Conservation (phyloP, 30 jellyfish, hydroid and myxozoan genomes). For the Cassiopea xamachana region DNA sequence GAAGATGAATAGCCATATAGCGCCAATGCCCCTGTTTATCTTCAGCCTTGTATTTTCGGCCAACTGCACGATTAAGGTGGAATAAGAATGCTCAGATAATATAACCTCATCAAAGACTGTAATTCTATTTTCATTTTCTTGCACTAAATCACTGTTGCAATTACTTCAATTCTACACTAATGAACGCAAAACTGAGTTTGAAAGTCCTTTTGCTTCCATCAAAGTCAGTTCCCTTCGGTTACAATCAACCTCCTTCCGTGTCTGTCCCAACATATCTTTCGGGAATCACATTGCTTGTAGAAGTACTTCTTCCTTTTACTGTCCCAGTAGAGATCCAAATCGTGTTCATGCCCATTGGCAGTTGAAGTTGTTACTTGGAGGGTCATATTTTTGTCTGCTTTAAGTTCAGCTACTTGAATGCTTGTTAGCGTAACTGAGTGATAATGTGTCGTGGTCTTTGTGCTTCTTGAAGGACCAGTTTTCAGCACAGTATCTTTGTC, state of each 20-base stretch:
- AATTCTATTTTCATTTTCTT: no score
- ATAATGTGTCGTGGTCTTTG: slow-evolving; percentile 43
- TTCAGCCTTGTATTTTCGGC: no score
- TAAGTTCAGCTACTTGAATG: slow-evolving; percentile 23
- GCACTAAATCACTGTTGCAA: no score
- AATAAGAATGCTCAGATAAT: no score
- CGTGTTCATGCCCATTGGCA: slow-evolving; percentile 81
- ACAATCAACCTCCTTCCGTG: slow-evolving; percentile 24
- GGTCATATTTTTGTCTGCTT: slow-evolving; percentile 10
- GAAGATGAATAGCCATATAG: no score
- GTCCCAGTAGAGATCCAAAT: slow-evolving; percentile 41
- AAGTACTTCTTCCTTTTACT: slow-evolving; percentile 24
- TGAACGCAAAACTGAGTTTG: background rate
- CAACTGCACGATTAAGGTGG: no score
- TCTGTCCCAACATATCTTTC: slow-evolving; percentile 60
- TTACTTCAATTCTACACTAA: no score
- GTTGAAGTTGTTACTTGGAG: slow-evolving; percentile 55
- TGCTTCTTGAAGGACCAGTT: slow-evolving; percentile 54
- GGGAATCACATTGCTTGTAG: slow-evolving; percentile 56
- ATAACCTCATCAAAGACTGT: no score
- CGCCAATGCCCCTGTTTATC: no score
- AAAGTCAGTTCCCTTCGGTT: background rate
- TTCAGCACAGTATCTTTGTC: slow-evolving; percentile 19
- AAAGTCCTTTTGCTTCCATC: no score
- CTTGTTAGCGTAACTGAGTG: slow-evolving; percentile 50